phyloP scores from a whole-genome alignment of 2,888 invertebrate species.

The Tinea trinotella region DNA sequence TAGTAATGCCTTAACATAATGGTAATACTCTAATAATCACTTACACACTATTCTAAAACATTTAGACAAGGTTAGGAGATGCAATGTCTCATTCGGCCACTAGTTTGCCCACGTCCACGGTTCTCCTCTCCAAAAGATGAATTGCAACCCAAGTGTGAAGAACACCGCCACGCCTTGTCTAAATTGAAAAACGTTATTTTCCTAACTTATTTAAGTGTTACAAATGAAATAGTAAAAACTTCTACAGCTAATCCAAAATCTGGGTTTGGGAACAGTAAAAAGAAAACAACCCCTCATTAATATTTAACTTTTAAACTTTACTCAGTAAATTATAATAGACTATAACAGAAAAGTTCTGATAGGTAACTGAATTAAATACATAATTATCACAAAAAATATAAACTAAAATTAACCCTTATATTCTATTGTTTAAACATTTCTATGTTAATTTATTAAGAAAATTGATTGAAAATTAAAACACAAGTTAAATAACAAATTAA shows the following conservation, averaged over 20 bases:
- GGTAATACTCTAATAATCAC: constrained; percentile 17
- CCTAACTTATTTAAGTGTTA: constrained; percentile 2
- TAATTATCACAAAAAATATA: constrained; percentile 48
- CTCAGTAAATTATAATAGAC: constrained; percentile 44
- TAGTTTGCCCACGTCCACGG: too few species aligned
- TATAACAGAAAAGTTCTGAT: constrained; percentile 64
- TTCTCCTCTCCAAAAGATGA: background rate
- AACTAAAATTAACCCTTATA: constrained; percentile 34
- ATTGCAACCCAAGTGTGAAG: background rate
- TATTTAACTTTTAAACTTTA: constrained; percentile 60
- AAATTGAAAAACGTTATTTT: background rate
- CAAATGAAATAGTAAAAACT: background rate
- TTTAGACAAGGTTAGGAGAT: constrained; percentile 7
- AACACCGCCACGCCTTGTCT: constrained; percentile 1
- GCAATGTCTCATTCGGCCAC: background rate
- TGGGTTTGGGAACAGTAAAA: constrained; percentile 51
- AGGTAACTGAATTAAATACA: constrained; percentile 64
- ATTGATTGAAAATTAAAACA: background rate
- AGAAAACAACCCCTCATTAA: constrained; percentile 60
- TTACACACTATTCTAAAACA: constrained; percentile 16
- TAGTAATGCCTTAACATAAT: constrained; percentile 15
- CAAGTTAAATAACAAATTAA: constrained; percentile 59
- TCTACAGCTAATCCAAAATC: constrained; percentile 24
- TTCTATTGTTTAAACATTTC: constrained; percentile 36
- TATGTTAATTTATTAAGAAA: background rate